Percentiles rank a stretch among this genome's conserved stretches.
These are phyloP conservation scores for Eulemur coronatus DNA, from an alignment of 2,797 vertebrate genomes.

Conservation along the genomic window DNA sequence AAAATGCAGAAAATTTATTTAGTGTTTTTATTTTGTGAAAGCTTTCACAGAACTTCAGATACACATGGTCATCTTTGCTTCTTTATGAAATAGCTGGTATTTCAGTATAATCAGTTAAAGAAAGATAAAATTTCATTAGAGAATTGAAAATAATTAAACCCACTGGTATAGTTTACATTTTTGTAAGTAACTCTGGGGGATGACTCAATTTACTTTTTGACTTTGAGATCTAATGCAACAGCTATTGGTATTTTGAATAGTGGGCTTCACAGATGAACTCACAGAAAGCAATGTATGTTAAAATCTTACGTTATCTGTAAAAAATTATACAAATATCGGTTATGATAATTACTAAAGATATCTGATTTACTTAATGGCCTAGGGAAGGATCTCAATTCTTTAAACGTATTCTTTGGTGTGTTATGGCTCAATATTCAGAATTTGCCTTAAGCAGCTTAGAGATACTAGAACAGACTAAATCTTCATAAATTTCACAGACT, in stretches of 20 bases:
- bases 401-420: not conserved
- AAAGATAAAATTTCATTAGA: not conserved
- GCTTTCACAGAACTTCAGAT: not conserved
- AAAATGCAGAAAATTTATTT: not conserved
- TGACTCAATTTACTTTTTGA: not conserved
- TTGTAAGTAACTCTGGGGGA: not conserved
- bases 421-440: not conserved
- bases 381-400: not conserved
- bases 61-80: not conserved
- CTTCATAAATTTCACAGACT: not conserved
- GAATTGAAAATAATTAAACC: not conserved
- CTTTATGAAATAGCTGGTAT: not conserved
- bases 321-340: not conserved
- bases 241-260: not conserved
- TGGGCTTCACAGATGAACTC: not conserved
- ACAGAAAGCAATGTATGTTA: not conserved
- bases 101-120: not conserved
- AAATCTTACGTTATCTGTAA: not conserved
- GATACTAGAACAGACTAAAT: not conserved
- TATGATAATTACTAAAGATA: not conserved
- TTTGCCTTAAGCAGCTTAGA: not conserved
- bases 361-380: not conserved
- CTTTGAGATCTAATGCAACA: not conserved
- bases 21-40: not conserved
- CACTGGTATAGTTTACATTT: not conserved